A percentile compares a stretch with the other conserved stretches of the same genome.
Evolutionary conservation across 1,140 invertebrate genomes (phyloP).

Genomic region (Neocloeon triangulifer): DNA sequence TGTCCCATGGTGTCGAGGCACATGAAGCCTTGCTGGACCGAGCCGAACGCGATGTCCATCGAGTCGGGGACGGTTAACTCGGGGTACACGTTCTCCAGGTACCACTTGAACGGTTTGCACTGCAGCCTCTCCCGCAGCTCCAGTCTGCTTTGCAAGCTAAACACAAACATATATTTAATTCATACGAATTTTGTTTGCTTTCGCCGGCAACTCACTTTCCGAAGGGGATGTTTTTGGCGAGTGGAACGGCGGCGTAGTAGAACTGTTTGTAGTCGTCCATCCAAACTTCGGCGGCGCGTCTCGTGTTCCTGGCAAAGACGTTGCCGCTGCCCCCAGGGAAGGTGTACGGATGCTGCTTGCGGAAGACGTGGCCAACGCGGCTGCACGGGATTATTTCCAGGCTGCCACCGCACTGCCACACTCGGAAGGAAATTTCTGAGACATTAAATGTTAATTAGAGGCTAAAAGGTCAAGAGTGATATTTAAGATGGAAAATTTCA

Average conservation of each 20-base stretch:
- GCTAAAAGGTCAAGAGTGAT: no score
- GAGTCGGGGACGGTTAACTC: constrained; percentile 53
- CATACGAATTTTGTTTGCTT: no score
- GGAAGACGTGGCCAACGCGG: constrained; percentile 71
- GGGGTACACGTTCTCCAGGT: constrained; percentile 88
- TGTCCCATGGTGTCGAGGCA: constrained; percentile 88
- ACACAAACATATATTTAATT: constrained; percentile 15
- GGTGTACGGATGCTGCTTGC: constrained; percentile 87
- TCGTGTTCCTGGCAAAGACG: constrained; percentile 70
- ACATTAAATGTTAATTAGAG: no score
- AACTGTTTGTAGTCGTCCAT: constrained; percentile 89
- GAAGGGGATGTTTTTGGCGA: constrained; percentile 66
- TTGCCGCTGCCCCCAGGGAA: constrained; percentile 83
- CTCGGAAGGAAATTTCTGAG: constrained; percentile 47
- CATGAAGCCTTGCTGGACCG: constrained; percentile 50
- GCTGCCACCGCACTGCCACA: constrained; percentile 92
- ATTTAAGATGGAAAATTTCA: constrained; percentile 2
- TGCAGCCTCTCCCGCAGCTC: constrained; percentile 58
- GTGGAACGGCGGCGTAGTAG: constrained; percentile 68
- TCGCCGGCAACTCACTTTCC: constrained; percentile 62
- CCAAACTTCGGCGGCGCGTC: constrained; percentile 83
- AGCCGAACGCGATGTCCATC: constrained; percentile 21
- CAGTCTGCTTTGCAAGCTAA: constrained; percentile 65
- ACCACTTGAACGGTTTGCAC: constrained; percentile 95
- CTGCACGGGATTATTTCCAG: constrained; percentile 88